These are phyloP conservation scores for Epiblema foenella DNA, from an alignment of 2,888 invertebrate genomes.

Conservation along the genomic window DNA sequence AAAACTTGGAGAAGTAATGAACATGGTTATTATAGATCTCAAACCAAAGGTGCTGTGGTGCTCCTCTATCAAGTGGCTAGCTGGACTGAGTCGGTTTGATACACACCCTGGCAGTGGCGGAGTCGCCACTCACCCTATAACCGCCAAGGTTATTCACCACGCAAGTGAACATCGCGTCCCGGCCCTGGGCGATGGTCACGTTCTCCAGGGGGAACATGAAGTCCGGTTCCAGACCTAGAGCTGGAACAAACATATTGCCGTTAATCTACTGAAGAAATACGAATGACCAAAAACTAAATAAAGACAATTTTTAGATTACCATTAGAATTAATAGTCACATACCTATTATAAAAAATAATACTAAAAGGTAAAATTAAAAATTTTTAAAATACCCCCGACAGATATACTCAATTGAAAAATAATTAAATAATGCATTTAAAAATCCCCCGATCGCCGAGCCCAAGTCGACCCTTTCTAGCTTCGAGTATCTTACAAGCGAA, in stretches of 20 bases:
- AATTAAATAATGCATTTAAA: no score
- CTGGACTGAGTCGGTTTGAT: conserved; percentile 84
- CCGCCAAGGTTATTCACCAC: conserved; percentile 93
- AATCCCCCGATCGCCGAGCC: no score
- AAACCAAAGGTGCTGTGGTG: conserved; percentile 74
- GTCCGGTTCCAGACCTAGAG: conserved; percentile 91
- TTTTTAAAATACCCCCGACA: no score
- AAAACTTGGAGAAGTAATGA: conserved; percentile 2
- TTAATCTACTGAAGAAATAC: neutral
- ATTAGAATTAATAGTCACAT: no score
- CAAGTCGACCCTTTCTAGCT: no score
- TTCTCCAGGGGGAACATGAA: conserved; percentile 92
- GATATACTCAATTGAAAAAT: no score
- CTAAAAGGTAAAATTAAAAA: no score
- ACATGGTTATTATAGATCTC: conserved; percentile 72
- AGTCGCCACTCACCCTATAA: conserved; percentile 96
- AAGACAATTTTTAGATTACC: neutral
- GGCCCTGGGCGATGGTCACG: conserved; percentile 92
- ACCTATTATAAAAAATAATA: no score
- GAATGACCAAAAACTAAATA: neutral
- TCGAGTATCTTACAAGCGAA: no score
- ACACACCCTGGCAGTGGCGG: conserved; percentile 94
- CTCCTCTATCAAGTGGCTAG: conserved; percentile 75
- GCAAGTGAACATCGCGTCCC: conserved; percentile 93
- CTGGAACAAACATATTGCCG: conserved; percentile 80